A percentile compares a stretch with the other conserved stretches of the same genome.
These are phyloP conservation scores for Agonopterix arenella DNA, from an alignment of 2,888 invertebrate species.

Conservation along the genomic window DNA sequence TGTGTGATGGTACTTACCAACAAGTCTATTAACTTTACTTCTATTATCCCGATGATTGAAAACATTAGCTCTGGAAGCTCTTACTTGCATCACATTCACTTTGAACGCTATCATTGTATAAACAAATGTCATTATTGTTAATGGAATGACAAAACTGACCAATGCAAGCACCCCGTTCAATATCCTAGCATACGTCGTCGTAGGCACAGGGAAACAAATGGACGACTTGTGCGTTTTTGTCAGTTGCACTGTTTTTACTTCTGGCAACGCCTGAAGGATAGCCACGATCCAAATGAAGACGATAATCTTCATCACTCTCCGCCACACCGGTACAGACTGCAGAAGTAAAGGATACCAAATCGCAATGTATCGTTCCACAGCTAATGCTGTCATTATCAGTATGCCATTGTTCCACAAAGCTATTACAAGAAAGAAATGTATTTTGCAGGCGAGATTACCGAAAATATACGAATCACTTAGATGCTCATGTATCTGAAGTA, in stretches of 20 bases:
- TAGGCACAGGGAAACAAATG: conserved; percentile 37
- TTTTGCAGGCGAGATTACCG: conserved; percentile 33
- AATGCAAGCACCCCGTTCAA: conserved; percentile 38
- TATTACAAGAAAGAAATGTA: conserved; percentile 37
- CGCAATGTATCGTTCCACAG: conserved; percentile 46
- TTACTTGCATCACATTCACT: conserved; percentile 31
- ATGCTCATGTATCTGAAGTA: conserved; percentile 33
- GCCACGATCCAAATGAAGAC: conserved; percentile 38
- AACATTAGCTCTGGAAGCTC: conserved; percentile 25
- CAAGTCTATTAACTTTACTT: conserved; percentile 45
- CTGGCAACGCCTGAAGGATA: conserved; percentile 36
- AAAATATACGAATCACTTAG: conserved; percentile 15
- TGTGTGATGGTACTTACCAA: conserved; percentile 33
- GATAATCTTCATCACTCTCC: conserved; percentile 40
- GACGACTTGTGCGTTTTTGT: conserved; percentile 26
- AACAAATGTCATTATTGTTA: conserved; percentile 41
- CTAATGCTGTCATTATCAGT: conserved; percentile 43
- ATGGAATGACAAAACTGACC: conserved; percentile 39
- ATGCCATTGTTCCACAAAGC: conserved; percentile 46
- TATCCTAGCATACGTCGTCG: conserved; percentile 20
- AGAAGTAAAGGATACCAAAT: conserved; percentile 42
- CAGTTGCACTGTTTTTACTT: conserved; percentile 36
- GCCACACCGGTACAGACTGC: conserved; percentile 31
- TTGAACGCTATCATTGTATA: conserved; percentile 46
- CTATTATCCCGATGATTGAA: conserved; percentile 45